Base-by-base conservation (phyloP, 2,888 invertebrate genomes). In the Tipula unca region DNA sequence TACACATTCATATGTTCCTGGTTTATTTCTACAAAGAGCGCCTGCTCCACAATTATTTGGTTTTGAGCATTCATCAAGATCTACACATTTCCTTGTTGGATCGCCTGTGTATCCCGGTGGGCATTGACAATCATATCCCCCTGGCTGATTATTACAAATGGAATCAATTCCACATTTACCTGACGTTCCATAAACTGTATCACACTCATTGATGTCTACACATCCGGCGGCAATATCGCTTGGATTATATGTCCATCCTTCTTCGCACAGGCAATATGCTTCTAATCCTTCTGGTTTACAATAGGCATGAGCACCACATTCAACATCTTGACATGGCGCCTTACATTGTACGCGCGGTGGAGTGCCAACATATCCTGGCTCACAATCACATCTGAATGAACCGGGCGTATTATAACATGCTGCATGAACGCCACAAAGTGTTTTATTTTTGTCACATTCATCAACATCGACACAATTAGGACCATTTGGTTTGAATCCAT, bases 231-330 rank as follows among this genome's bases (percentile, higher is more conserved):
- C 93, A 87, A 98, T 96, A 89, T 98, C 96, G 86, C 93, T 94
- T 0, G 98, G 97, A 91, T 97, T 95, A 89, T 96, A 98, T 0
- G 96, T 97, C 96, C 97, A 98, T 0, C 98, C 98, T 86, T 96
- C 96, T 89, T 98, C 96, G 89, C 97, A 97, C 85, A 97, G 95
- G 88, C 98, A 98, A 88, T 96, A 97, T 0, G 97, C 97, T 90
- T 97, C 97, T 86, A 94, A 93, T 39, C 96, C 96, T 88, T 97
- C 96, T 0, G 96, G 95, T 89, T 97, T 97, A 89, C 98, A 98
- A 89, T 93, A 96, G 1, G 97, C 96, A 89, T 98, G 97, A 8
- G 94, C 93, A 17, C 97, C 96, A 89, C 98, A 98, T 89, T 95
- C 95, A 0, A 98, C 96, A 90, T 96, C 96, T 89, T 97, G 96